phyloP scores from a whole-genome alignment of 2,888 invertebrate genomes.

The Acanthoscelides obtectus region DNA sequence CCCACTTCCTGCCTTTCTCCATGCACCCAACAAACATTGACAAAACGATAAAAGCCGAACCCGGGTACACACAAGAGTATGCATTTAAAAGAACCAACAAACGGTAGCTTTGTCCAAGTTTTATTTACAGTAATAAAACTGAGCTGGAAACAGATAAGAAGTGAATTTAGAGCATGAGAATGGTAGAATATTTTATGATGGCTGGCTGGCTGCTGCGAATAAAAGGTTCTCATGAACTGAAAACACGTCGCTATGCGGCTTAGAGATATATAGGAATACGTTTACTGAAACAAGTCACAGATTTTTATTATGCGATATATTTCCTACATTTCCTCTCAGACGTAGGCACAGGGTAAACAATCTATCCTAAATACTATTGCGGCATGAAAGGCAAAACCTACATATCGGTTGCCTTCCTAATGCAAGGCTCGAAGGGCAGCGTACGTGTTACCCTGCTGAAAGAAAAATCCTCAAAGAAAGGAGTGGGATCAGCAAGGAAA shows the following conservation, averaged over 20 bases:
- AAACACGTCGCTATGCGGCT: background rate
- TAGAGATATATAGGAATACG: background rate
- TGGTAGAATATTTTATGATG: background rate
- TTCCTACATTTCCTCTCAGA: background rate
- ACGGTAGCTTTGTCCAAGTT: background rate
- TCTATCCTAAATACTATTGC: too few relatives aligned
- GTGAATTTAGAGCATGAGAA: background rate
- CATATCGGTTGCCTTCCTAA: too few relatives aligned
- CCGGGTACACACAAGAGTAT: background rate
- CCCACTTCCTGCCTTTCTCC: background rate
- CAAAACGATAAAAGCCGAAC: background rate
- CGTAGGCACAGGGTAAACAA: background rate
- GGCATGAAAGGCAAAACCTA: too few relatives aligned
- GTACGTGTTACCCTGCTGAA: too few relatives aligned
- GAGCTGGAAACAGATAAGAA: background rate
- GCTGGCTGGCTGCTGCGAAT: background rate
- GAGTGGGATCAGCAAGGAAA: too few relatives aligned
- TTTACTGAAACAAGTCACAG: background rate
- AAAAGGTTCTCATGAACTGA: background rate
- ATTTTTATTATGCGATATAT: background rate
- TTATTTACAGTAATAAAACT: background rate
- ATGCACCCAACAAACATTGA: background rate
- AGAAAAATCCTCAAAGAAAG: too few relatives aligned
- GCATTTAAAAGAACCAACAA: background rate
- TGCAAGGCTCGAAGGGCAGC: too few relatives aligned